Conservation (phyloP, 2,888 invertebrate species). For the Campoletis raptor region DNA sequence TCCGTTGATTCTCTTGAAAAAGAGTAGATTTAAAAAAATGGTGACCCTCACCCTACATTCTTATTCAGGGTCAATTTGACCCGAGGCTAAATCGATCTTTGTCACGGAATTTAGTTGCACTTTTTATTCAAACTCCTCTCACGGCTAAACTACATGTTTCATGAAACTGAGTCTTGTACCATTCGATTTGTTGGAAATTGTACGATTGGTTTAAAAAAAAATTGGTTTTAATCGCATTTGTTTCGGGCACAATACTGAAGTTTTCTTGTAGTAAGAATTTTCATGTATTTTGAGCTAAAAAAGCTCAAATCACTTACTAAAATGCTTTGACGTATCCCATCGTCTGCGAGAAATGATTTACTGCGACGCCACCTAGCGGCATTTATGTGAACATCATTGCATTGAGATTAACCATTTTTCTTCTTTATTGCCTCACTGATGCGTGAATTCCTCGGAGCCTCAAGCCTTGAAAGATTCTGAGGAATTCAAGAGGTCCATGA, state of each 20-base stretch:
- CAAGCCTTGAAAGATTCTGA: background rate
- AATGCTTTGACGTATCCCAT: background rate
- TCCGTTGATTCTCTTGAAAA: background rate
- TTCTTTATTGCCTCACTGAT: background rate
- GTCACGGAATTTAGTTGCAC: background rate
- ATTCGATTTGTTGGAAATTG: background rate
- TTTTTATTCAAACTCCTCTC: background rate
- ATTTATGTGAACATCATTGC: background rate
- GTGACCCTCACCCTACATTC: too few relatives aligned
- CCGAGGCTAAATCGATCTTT: background rate
- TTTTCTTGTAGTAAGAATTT: too few relatives aligned
- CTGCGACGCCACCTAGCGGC: background rate
- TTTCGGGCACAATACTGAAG: too few relatives aligned
- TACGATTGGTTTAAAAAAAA: background rate
- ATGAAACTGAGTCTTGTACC: background rate
- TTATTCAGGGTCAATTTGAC: background rate
- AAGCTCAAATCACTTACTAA: too few relatives aligned
- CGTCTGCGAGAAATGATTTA: background rate
- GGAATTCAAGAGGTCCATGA: background rate
- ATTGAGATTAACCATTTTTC: background rate
- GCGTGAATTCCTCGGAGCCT: slow-evolving; percentile 18
- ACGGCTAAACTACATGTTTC: background rate
- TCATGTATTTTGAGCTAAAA: too few relatives aligned
- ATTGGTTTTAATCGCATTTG: background rate
- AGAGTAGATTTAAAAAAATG: background rate